Base-by-base conservation (phyloP, 1,140 invertebrate species). In the Microvelia longipes region DNA sequence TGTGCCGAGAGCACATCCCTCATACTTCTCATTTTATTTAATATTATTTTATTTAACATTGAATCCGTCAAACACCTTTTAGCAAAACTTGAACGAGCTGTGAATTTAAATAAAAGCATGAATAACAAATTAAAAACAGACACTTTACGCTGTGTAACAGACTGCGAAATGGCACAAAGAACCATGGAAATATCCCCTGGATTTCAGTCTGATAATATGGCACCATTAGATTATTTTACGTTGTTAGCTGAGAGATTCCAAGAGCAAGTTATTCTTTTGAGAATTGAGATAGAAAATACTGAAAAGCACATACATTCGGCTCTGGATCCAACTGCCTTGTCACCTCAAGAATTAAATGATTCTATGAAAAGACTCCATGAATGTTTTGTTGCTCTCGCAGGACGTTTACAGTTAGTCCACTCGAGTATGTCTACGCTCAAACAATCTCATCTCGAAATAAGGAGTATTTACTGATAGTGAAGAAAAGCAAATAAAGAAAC, bases 301-400 rank as follows among this genome's bases (percentile, higher is more conserved):
- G 69, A 70, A 61, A 70, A 66, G 60, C 69, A 70, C 64, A 66
- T 70, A 19, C 29, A 13, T 29, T 70, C 63, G 26, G 29, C 29
- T 29, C 27, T 70, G n/a, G 28, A 70, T 64, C 69, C 69, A 26
- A 13, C 65, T 25, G 63, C 69, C 1, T 61, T 70, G 29, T 66
- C 69, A 24, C 69, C 69, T 29, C 63, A 70, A 67, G 69, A 70
- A 28, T 25, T 70, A 2, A 30, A 29, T 19, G 30, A 28, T 25
- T 66, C 63, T 28, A 70, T 70, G 69, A 66, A 67, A 27, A 60
- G 63, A n/a, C 28, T 70, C 2, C 65, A 70, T 25, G 64, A 70
- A 29, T 70, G 64, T 67, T 70, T 70, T 28, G 69, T 70, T 27
- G 69, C 69, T 28, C 65, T 70, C 19, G 69, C 69, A 26, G 69